A percentile compares a stretch with the other conserved stretches of the same genome.
Evolutionary conservation across 1,140 invertebrate genomes (phyloP).

Genomic region (Mizuhopecten yessoensis): DNA sequence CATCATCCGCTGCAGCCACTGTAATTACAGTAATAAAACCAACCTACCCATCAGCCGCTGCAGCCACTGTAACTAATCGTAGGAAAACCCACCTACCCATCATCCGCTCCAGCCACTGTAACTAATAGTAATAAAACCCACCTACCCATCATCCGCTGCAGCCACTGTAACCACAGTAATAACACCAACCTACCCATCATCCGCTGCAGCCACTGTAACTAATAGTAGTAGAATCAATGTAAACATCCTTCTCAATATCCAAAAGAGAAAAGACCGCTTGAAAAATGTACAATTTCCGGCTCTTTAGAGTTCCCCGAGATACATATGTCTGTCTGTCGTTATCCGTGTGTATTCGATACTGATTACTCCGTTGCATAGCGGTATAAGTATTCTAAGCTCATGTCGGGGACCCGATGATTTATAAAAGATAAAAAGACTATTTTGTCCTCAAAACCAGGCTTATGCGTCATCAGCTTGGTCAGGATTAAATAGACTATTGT

Average conservation of each 20-base stretch:
- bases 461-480: no score
- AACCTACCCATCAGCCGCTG: background rate
- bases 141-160: background rate
- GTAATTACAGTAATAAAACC: background rate
- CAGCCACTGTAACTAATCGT: no score
- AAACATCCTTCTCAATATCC: background rate
- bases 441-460: no score
- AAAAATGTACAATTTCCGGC: background rate
- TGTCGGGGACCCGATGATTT: background rate
- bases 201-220: background rate
- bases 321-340: background rate
- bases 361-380: background rate
- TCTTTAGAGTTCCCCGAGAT: background rate
- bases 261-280: background rate
- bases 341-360: no score
- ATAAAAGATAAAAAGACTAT: background rate
- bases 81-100: slow-evolving; percentile 8
- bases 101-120: background rate
- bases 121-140: background rate
- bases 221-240: background rate
- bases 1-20: background rate
- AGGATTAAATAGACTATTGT: no score
- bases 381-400: background rate
- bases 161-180: no score
- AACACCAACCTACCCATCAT: no score